A percentile compares a stretch with the other conserved stretches of the same genome.
Evolutionary conservation across 1,140 invertebrate genomes (phyloP).

Genomic region (Brachionus angularis): DNA sequence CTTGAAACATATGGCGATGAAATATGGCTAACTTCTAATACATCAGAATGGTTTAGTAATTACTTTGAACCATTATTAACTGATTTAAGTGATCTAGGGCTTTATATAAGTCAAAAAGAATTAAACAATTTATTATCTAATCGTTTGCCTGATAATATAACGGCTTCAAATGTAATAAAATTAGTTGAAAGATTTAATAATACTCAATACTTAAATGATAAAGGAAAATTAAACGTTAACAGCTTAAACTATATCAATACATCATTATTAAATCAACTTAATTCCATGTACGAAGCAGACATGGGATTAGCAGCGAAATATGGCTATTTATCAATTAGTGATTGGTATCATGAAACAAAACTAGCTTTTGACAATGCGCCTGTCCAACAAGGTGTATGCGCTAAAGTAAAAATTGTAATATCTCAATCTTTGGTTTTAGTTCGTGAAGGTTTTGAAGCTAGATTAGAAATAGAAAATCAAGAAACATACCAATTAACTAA

Average conservation of each 20-base stretch:
- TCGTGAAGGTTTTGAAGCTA: constrained; percentile 46
- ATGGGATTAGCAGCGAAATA: neutral
- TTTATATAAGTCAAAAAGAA: neutral
- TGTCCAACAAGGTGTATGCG: constrained; percentile 47
- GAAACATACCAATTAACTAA: constrained; percentile 19
- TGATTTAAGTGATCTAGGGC: neutral
- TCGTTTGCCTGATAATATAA: neutral
- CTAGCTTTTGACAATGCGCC: neutral
- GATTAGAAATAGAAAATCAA: constrained; percentile 47
- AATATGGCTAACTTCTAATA: neutral
- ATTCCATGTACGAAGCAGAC: neutral
- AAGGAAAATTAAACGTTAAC: neutral
- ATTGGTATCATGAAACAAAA: neutral
- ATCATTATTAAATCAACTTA: neutral
- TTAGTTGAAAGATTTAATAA: neutral
- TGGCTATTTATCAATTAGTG: neutral
- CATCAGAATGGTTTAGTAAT: neutral
- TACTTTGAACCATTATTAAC: neutral
- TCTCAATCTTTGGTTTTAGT: constrained; percentile 47
- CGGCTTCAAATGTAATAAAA: neutral
- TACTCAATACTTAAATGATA: neutral
- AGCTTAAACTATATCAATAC: neutral
- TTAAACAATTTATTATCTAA: neutral
- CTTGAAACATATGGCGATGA: neutral
- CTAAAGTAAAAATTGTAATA: constrained; percentile 47